Base-by-base conservation (phyloP, 2,797 vertebrate genomes). In the Phoebastria nigripes region DNA sequence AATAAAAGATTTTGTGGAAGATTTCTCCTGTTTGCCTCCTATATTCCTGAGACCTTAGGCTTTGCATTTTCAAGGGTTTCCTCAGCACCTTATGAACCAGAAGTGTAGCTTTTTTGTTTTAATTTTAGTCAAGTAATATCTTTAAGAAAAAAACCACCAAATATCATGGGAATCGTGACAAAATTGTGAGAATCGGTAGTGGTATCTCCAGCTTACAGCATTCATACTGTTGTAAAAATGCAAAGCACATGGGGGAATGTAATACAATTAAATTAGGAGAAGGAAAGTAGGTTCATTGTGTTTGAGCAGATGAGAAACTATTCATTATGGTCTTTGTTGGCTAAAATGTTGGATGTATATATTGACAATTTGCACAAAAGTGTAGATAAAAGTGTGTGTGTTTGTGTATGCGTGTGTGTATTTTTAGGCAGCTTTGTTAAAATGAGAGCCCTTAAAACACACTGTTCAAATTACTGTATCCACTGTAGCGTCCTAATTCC, bases 161-260 rank as follows among this genome's bases (percentile, higher is more conserved):
- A 13, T 76, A 55, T 8, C 35, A 11, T 35, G n/a, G 41, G 54
- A 92, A 59, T 83, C 5, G 0, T 90, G 47, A 77, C 22, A 65
- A 84, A 78, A 86, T 35, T 65, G 11, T 82, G 49, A 65, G 31
- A 89, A 44, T 81, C 2, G 0, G 33, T 33, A 51, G 52, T 26
- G 33, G 8, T 79, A 33, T 55, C 55, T 74, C 65, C 84, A 33
- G 20, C 51, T 92, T 78, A 52, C 11, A 81, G 37, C 61, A 15
- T 67, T 94, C 35, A 47, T 70, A 24, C 35, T 35, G 39, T 87
- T 89, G 76, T 85, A 96, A 95, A 97, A 69, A 93, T 74, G 15
- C 24, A 33, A 72, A 95, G 21, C n/a, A 6, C 65, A 79, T 2
- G 9, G 22, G 12, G 26, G 55, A 93, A 35, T 35, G 78, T 37